A percentile compares a stretch with the other conserved stretches of the same genome.
Evolutionary conservation across 2,888 invertebrate species (phyloP).

Genomic region (Rugalucina vietnamica): DNA sequence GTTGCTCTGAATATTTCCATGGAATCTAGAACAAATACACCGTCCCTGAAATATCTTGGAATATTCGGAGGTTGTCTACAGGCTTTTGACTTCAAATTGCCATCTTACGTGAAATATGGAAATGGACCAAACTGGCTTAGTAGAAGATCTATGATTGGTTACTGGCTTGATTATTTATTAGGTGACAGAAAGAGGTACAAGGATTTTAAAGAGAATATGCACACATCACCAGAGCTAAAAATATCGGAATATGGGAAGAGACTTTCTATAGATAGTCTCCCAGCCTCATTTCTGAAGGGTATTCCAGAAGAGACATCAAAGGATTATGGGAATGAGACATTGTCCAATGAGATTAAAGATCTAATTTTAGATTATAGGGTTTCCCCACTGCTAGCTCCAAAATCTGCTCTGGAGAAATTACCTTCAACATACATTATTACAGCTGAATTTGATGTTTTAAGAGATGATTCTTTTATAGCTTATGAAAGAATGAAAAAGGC

Average conservation of each 20-base stretch:
- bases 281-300: background rate
- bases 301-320: background rate
- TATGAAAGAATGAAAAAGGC: conserved; percentile 10
- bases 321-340: conserved; percentile 1
- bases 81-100: conserved; percentile 78
- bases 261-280: background rate
- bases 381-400: conserved; percentile 11
- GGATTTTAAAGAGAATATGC: conserved; percentile 36
- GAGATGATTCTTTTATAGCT: conserved; percentile 19
- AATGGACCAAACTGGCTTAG: conserved; percentile 10
- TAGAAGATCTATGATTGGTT: conserved; percentile 22
- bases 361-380: conserved; percentile 21
- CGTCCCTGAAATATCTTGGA: conserved; percentile 62
- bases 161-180: conserved; percentile 38
- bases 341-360: conserved; percentile 7
- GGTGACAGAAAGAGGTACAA: background rate
- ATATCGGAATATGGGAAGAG: conserved; percentile 15
- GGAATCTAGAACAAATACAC: background rate
- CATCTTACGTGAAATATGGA: conserved; percentile 46
- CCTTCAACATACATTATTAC: conserved; percentile 14
- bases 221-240: conserved; percentile 42
- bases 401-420: background rate
- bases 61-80: conserved; percentile 82
- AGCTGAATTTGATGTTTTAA: conserved; percentile 9
- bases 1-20: conserved; percentile 42